phyloP scores from a whole-genome alignment of 2,888 invertebrate species.

The Baronia brevicornis region DNA sequence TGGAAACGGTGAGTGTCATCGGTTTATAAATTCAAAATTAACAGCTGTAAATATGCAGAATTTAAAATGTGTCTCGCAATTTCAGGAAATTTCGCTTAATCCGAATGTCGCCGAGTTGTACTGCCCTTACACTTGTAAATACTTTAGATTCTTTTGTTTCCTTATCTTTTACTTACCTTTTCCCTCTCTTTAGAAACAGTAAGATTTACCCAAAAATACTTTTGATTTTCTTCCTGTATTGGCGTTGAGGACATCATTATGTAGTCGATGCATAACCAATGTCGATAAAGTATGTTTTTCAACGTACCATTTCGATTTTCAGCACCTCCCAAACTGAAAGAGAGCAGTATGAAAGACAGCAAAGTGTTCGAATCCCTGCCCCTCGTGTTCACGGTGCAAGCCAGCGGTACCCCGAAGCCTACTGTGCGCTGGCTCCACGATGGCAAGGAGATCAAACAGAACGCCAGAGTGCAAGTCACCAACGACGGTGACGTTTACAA shows the following conservation, averaged over 20 bases:
- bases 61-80: conserved; percentile 30
- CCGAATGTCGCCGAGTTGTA: too few species aligned
- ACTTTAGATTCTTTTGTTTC: too few species aligned
- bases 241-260: too few species aligned
- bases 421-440: conserved; percentile 87
- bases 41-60: conserved; percentile 60
- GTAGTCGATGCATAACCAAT: too few species aligned
- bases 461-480: conserved; percentile 76
- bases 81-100: too few species aligned
- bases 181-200: too few species aligned
- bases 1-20: conserved; percentile 15
- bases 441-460: conserved; percentile 81
- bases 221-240: too few species aligned
- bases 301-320: conserved; percentile 26
- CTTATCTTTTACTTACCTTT: too few species aligned
- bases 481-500: conserved; percentile 83
- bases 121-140: too few species aligned
- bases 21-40: conserved; percentile 31
- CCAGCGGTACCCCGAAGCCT: conserved; percentile 85
- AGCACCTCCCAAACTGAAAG: conserved; percentile 84
- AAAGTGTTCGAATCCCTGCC: conserved; percentile 88
- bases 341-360: conserved; percentile 83
- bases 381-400: conserved; percentile 85
- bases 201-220: too few species aligned
- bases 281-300: too few species aligned